These are phyloP conservation scores for Hemaris fuciformis DNA, from an alignment of 2,888 invertebrate species.

Conservation along the genomic window DNA sequence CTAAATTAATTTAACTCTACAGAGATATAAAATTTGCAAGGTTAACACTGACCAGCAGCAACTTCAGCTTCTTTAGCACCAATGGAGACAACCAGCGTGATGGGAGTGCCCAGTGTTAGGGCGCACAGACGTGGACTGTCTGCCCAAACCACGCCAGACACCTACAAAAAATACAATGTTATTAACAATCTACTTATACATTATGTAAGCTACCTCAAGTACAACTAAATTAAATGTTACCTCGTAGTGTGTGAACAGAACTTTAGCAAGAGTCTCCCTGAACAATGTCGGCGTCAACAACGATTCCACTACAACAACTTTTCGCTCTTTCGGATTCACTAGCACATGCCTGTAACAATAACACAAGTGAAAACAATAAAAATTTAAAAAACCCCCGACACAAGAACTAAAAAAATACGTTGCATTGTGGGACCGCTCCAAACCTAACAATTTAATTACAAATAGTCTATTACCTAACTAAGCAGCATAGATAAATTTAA, in stretches of 20 bases:
- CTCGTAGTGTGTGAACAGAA: slow-evolving; percentile 96
- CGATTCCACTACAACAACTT: slow-evolving; percentile 95
- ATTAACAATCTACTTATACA: too few species aligned
- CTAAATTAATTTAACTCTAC: too few species aligned
- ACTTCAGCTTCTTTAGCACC: slow-evolving; percentile 91
- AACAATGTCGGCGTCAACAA: slow-evolving; percentile 91
- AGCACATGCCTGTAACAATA: slow-evolving; percentile 86
- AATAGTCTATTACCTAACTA: too few species aligned
- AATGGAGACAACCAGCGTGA: slow-evolving; percentile 91
- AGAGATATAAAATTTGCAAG: not conserved
- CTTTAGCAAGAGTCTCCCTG: slow-evolving; percentile 93
- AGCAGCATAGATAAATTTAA: too few species aligned
- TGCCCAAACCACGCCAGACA: slow-evolving; percentile 88
- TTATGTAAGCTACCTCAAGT: too few species aligned
- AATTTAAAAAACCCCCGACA: too few species aligned
- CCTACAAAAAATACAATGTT: too few species aligned
- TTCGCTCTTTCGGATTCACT: slow-evolving; percentile 95
- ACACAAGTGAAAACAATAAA: not conserved
- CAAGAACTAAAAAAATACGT: too few species aligned
- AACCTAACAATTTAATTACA: too few species aligned
- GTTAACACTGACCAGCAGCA: slow-evolving; percentile 45
- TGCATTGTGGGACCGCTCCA: too few species aligned
- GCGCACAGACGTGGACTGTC: slow-evolving; percentile 93
- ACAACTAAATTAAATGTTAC: slow-evolving; percentile 69
- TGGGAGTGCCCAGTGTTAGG: slow-evolving; percentile 88